Base-by-base conservation (phyloP, 2,888 invertebrate species). In the Apeira syringaria region DNA sequence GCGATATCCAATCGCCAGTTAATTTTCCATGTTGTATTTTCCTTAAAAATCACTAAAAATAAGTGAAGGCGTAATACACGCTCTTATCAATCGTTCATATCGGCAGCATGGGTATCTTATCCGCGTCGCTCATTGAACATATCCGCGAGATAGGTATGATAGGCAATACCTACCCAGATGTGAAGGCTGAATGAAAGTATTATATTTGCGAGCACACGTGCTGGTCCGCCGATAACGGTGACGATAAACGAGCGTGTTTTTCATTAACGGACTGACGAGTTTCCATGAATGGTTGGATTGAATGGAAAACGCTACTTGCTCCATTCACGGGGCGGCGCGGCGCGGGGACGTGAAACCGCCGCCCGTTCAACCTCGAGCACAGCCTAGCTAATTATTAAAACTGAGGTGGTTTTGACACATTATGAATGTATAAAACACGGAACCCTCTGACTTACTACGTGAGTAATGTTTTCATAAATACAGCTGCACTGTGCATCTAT, bases 271-370 rank as follows among this genome's bases (percentile, higher is more conserved):
- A 69, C 61, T 74, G 74, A 64, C 80, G 76, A 75, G 80, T 88
- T 88, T 87, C 87, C 87, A 82, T 89, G 85, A 89, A 88, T 88
- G 88, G 84, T 59, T 68, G 69, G 63, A 56, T 68, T 85, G 74
- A 86, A 87, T 88, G 85, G 78, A 87, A 87, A 86, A 82, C 78
- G 74, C 70, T 74, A 70, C 66, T 70, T 68, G 76, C 71, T 74
- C 78, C 80, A 84, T 86, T 85, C 84, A 84, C 60, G 38, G 66
- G 8, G 6, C 36, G 54, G 58, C 58, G 47, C 55, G 58, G 41
- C 48, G 47, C 55, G 48, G 37, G 13, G 32, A 5, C 47, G 55
- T 60, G 55, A 42, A 63, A 63, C 55, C 53, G 5, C 1, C 18
- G 17, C n/a, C n/a, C n/a, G n/a, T n/a, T n/a, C n/a, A n/a, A n/a